Percentiles rank a stretch among this genome's conserved stretches.
phyloP scores from a whole-genome alignment of 2,797 vertebrate genomes.

The Alcedo quadribrachys region DNA sequence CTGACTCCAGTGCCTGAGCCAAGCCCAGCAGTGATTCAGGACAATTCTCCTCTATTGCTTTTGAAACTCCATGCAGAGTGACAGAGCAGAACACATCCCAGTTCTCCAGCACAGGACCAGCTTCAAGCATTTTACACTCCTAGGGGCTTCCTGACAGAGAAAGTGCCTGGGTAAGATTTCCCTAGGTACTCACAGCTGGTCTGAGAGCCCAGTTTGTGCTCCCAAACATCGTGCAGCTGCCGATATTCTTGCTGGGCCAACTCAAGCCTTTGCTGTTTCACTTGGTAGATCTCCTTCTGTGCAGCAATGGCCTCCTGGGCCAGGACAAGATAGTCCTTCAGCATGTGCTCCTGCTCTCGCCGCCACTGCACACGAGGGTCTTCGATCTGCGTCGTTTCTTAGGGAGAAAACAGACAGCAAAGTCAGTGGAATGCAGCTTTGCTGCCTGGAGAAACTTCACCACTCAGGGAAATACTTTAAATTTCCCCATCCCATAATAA shows the following conservation, averaged over 20 bases:
- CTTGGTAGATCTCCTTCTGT: constrained; percentile 95
- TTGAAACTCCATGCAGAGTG: accelerated
- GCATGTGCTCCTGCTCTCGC: constrained; percentile 93
- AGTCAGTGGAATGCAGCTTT: neutral
- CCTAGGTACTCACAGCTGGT: constrained; percentile 89
- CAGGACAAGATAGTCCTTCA: constrained; percentile 93
- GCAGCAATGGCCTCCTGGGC: constrained; percentile 92
- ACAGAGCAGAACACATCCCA: accelerated
- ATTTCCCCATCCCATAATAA: neutral
- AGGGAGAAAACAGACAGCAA: constrained; percentile 14
- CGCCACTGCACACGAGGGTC: constrained; percentile 96
- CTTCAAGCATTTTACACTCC: neutral
- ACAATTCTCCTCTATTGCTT: neutral
- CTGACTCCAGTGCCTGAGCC: neutral
- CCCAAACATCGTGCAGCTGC: constrained; percentile 92
- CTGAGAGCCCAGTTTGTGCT: constrained; percentile 92
- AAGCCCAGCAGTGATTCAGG: accelerated
- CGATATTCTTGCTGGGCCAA: constrained; percentile 94
- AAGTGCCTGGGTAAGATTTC: neutral
- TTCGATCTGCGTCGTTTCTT: constrained; percentile 97
- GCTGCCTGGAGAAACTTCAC: neutral
- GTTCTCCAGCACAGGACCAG: neutral
- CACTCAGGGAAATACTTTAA: neutral
- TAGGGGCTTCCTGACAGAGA: neutral
- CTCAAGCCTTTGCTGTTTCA: constrained; percentile 94